Base-by-base conservation (phyloP, 1,140 invertebrate genomes). In the Halictus rubicundus region DNA sequence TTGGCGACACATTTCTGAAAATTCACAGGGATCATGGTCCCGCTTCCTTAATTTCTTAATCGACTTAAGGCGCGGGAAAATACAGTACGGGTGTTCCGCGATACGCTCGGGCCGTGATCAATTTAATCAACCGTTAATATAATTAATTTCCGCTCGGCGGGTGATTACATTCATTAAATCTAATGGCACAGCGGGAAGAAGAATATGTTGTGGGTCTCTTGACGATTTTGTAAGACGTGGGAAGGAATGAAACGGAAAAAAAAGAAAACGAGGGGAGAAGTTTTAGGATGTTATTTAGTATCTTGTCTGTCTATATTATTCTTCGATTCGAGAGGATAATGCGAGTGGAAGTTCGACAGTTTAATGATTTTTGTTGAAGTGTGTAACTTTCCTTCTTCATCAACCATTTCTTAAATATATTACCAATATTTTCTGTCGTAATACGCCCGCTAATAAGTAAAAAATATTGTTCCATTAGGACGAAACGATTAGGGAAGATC, bases 101-200 rank as follows among this genome's bases (percentile, higher is more conserved):
- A 25, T 1, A 32, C 25, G 27, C 12, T 3, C 60, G 25, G 27
- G 27, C 37, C 60, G 27, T 19, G 60, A 39, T 52, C 57, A 63
- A 37, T 76, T 76, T 76, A 68, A 76, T 76, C 74, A 76, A 68
- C 65, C 54, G 32, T 77, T 70, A 77, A 70, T 52, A 49, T 52
- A 49, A 70, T 77, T 77, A 70, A 77, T 70, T 63, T 60, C 57
- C 39, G 32, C 66, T 39, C 27, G 25, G 2, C 25, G 4, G 19
- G 7, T 54, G 57, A 77, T 77, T 77, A 63, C 57, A 25, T 77
- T 77, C 19, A 75, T 75, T 42, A 63, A 69, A 70, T 70, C 61
- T 46, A 39, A 52, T 52, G 57, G 42, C 61, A 16, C 8, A 9
- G 6, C 2, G 25, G 74, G 12, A 16, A 5, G 16, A n/a, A n/a